Evolutionary conservation across 2,113 vertebrate genomes (phyloP).

Genomic region (Pedetes capensis): DNA sequence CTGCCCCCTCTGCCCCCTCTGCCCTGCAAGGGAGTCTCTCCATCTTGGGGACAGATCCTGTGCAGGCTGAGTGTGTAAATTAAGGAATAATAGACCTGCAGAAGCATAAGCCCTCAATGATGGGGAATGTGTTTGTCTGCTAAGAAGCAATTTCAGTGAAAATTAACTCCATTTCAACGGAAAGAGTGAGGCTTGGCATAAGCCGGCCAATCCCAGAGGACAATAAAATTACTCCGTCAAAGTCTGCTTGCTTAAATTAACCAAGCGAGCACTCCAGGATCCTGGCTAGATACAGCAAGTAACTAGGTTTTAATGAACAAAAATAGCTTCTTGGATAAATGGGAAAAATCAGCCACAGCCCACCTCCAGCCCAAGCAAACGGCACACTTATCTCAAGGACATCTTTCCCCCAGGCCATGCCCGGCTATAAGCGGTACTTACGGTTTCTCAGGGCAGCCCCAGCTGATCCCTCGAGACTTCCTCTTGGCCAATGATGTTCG

Average conservation of each 20-base stretch:
- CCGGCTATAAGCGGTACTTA: accelerated
- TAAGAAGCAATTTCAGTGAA: slow-evolving; percentile 90
- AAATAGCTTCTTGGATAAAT: slow-evolving; percentile 85
- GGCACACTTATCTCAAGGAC: slow-evolving; percentile 31
- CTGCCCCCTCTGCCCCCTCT: slow-evolving; percentile 5
- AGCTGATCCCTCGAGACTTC: not conserved
- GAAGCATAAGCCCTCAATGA: slow-evolving; percentile 85
- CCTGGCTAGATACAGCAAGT: slow-evolving; percentile 84
- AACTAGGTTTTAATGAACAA: slow-evolving; percentile 87
- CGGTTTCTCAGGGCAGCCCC: not conserved
- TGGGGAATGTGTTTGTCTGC: slow-evolving; percentile 88
- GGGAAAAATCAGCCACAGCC: slow-evolving; percentile 73
- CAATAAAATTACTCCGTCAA: slow-evolving; percentile 88
- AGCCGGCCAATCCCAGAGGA: slow-evolving; percentile 86
- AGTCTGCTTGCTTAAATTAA: slow-evolving; percentile 89
- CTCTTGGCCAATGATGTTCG: not conserved
- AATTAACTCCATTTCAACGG: slow-evolving; percentile 90
- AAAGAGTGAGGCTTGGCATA: slow-evolving; percentile 86
- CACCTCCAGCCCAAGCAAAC: not conserved
- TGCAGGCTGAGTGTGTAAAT: slow-evolving; percentile 82
- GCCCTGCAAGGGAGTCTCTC: slow-evolving; percentile 73
- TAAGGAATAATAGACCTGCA: slow-evolving; percentile 87
- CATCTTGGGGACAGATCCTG: slow-evolving; percentile 79
- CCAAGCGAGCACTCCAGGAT: slow-evolving; percentile 84
- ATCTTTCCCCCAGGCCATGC: not conserved